Evolutionary conservation across 2,797 vertebrate species (phyloP), one percentile per base, ranked within the genome.

Genomic region (Arvicola amphibius): DNA sequence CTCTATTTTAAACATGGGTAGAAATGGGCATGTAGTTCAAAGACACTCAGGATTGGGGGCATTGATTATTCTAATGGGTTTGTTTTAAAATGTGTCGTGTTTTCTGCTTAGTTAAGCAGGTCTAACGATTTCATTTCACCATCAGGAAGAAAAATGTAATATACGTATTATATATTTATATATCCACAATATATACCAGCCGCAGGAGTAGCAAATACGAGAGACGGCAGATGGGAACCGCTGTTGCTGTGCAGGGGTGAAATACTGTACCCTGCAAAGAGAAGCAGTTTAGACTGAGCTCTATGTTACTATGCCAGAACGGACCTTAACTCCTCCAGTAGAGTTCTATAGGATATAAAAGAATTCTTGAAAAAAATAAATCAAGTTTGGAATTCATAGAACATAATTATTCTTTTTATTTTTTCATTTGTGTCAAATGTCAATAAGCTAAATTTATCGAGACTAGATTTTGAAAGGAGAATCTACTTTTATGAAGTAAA

Each of bases 1-100:
- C 23, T 73, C 85, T 80, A 14, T 65, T 92, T 92, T 71, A 48
- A 83, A 71, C 94, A 51, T 61, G 78, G 14, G 48, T 95, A 37
- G 80, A 90, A 88, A 79, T 63, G 63, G 29, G 59, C 56, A 46
- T 43, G 21, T 85, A 95, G n/a, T 21, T 77, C 14, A 61, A 94
- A 85, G 32, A 5, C 34, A 61, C 53, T 13, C 11, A 6, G 21
- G 61, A 48, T 84, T n/a, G 46, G 29, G 27, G 34, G 1, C 19
- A 29, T 25, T 48, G 67, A 51, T 89, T 79, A 37, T 95, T 74
- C 74, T 43, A 61, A 74, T 34, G 40, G 3, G 16, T 34, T 32
- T 78, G 29, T 27, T 90, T 92, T 37, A 59, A 92, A 88, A 78
- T 21, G 6, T 37, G 6, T 53, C 17, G 0, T 25, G 6, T 87